Evolutionary conservation across 2,888 invertebrate genomes (phyloP).

Genomic region (Tribolium freemani): DNA sequence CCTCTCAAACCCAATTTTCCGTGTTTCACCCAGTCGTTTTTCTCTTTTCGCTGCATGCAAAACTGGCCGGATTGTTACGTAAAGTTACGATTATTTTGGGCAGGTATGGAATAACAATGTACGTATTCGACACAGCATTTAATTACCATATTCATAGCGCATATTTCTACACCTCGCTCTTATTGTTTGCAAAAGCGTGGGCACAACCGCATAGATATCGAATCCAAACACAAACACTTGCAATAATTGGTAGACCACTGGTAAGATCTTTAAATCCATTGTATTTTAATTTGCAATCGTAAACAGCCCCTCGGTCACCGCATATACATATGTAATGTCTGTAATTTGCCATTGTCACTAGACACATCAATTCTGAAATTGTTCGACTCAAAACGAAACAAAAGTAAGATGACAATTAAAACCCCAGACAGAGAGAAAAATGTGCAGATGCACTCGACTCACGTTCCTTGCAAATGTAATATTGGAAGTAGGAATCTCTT

Average conservation of each 20-base stretch:
- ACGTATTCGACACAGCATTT: conserved; percentile 36
- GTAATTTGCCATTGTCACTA: conserved; percentile 33
- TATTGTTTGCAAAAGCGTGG: conserved; percentile 51
- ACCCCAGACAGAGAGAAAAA: conserved; percentile 34
- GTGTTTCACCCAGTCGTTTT: too few relatives aligned
- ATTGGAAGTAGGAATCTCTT: conserved; percentile 51
- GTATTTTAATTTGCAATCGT: conserved; percentile 46
- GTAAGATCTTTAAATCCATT: conserved; percentile 38
- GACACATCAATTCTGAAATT: conserved; percentile 9
- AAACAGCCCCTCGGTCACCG: conserved; percentile 38
- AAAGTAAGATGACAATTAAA: neutral
- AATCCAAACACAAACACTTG: conserved; percentile 22
- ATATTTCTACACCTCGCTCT: conserved; percentile 51
- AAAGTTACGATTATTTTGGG: conserved; percentile 38
- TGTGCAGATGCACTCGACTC: conserved; percentile 54
- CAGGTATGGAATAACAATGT: conserved; percentile 34
- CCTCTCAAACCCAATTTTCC: too few relatives aligned
- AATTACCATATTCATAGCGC: conserved; percentile 51
- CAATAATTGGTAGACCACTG: conserved; percentile 44
- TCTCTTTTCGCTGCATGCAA: neutral
- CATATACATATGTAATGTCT: conserved; percentile 43
- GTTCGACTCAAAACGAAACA: neutral
- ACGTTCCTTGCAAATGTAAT: conserved; percentile 53
- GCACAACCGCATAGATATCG: conserved; percentile 39
- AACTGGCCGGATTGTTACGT: neutral